These are phyloP conservation scores for Rhineura floridana DNA, from an alignment of 2,113 vertebrate species.

Conservation along the genomic window DNA sequence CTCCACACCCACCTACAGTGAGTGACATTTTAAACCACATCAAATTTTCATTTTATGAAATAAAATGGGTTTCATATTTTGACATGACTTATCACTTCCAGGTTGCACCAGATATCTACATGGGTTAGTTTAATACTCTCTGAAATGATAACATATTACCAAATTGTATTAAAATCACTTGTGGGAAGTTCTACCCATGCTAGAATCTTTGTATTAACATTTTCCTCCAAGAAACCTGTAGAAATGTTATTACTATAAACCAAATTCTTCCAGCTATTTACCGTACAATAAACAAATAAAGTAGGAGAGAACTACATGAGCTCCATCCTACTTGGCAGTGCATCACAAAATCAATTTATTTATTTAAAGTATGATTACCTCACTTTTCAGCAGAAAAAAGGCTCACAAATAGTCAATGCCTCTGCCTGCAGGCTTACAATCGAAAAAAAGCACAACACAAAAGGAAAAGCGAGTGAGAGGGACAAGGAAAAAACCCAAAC, in stretches of 20 bases:
- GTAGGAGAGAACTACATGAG: background rate
- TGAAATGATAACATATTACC: slow-evolving; percentile 22
- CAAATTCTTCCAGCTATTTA: background rate
- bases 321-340: background rate
- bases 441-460: background rate
- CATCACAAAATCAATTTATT: background rate
- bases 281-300: background rate
- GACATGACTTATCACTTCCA: slow-evolving; percentile 10
- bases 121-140: slow-evolving; percentile 14
- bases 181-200: background rate
- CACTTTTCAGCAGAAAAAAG: background rate
- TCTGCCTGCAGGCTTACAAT: too few relatives aligned
- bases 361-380: too few relatives aligned
- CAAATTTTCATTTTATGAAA: background rate
- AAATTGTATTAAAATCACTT: slow-evolving; percentile 12
- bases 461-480: background rate
- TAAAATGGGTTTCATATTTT: slow-evolving; percentile 12
- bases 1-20: background rate
- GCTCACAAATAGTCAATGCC: background rate
- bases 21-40: background rate
- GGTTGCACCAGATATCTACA: background rate
- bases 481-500: background rate
- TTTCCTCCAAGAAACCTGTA: background rate
- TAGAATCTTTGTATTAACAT: background rate
- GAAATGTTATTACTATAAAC: background rate